A percentile compares a stretch with the other conserved stretches of the same genome.
phyloP scores from a whole-genome alignment of 2,113 vertebrate genomes.

The Carassius auratus region DNA sequence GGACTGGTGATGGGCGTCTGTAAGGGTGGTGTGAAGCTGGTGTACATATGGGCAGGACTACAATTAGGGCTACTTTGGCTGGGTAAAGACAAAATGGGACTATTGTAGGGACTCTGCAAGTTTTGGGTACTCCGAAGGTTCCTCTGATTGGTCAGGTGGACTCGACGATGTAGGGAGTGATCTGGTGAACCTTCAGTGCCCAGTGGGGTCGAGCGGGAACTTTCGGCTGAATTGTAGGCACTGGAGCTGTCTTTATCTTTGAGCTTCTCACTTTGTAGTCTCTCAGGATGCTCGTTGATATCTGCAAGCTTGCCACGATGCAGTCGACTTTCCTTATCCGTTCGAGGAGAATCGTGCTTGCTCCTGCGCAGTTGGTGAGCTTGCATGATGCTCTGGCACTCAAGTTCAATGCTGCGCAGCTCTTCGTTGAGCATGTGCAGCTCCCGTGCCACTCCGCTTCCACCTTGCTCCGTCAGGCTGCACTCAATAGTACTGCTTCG shows the following conservation, averaged over 20 bases:
- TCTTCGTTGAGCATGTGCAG: conserved; percentile 93
- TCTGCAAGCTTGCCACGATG: conserved; percentile 81
- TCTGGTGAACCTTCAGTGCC: conserved; percentile 86
- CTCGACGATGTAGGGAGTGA: conserved; percentile 84
- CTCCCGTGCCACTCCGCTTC: conserved; percentile 84
- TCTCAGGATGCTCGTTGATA: conserved; percentile 87
- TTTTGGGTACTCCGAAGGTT: conserved; percentile 79
- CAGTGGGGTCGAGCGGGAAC: conserved; percentile 87
- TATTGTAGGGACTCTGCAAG: conserved; percentile 19
- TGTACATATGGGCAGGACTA: conserved; percentile 48
- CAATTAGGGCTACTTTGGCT: conserved; percentile 10
- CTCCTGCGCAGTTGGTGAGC: conserved; percentile 85
- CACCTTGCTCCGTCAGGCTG: conserved; percentile 79
- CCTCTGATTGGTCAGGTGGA: conserved; percentile 88
- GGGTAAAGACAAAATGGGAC: conserved; percentile 39
- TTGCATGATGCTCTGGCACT: conserved; percentile 97
- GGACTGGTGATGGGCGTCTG: conserved; percentile 67
- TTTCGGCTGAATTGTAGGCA: conserved; percentile 94
- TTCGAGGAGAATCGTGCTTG: conserved; percentile 68
- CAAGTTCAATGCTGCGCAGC: conserved; percentile 90
- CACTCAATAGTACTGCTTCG: conserved; percentile 89
- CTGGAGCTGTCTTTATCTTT: conserved; percentile 91
- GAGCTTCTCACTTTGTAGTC: conserved; percentile 74
- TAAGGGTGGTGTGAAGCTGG: conserved; percentile 63
- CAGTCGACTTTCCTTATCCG: conserved; percentile 61